phyloP scores from a whole-genome alignment of 2,888 invertebrate genomes.

The Diarsia rubi region DNA sequence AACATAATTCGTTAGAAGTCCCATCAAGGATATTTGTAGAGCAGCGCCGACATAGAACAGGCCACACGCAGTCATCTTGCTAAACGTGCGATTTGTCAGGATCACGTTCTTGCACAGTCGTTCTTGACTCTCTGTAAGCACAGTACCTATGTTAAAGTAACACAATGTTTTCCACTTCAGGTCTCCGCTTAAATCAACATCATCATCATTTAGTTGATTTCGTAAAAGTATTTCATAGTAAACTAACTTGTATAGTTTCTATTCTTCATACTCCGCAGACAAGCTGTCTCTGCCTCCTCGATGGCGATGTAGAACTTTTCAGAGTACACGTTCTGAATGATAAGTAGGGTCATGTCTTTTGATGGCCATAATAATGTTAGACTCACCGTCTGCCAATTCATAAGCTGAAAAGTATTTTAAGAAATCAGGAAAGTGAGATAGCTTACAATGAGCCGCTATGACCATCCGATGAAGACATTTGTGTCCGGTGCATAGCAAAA shows the following conservation, averaged over 20 bases:
- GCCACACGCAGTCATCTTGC: conserved; percentile 47
- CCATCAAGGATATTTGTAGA: conserved; percentile 11
- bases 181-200: too few species aligned
- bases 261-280: conserved; percentile 25
- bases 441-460: too few species aligned
- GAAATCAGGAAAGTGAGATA: not conserved
- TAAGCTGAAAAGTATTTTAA: conserved; percentile 3
- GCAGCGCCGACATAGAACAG: conserved; percentile 39
- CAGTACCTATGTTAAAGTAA: not conserved
- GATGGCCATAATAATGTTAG: not conserved
- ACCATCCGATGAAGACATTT: too few species aligned
- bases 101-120: conserved; percentile 26
- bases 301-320: conserved; percentile 38
- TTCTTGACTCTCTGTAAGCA: conserved; percentile 28
- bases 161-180: too few species aligned
- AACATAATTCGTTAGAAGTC: conserved; percentile 14
- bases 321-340: conserved; percentile 5
- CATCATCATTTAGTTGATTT: too few species aligned
- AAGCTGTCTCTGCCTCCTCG: conserved; percentile 29
- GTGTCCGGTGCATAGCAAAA: too few species aligned
- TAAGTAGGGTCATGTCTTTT: conserved; percentile 9
- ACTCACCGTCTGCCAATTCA: not conserved
- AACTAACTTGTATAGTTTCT: conserved; percentile 29
- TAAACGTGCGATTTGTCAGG: conserved; percentile 25
- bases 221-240: not conserved